These are phyloP conservation scores for Hippopotamus amphibius DNA, from an alignment of 2,113 vertebrate genomes.

Conservation along the genomic window DNA sequence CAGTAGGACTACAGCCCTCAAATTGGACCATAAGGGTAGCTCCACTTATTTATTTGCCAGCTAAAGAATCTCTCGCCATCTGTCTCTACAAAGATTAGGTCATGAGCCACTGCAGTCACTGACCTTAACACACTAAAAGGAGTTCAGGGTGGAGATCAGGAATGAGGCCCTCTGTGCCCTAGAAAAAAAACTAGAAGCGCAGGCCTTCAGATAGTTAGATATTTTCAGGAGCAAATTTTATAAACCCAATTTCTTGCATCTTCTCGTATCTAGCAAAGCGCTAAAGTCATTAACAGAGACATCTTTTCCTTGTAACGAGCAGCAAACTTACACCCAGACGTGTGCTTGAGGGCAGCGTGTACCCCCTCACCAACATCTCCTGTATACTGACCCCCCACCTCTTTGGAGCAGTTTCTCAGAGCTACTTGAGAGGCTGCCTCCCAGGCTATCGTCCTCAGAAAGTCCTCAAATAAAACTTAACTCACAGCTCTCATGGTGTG, in stretches of 20 bases:
- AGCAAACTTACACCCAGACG: neutral
- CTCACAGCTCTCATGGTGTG: neutral
- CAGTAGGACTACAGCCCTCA: constrained; percentile 49
- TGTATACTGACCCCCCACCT: neutral
- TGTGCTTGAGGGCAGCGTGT: neutral
- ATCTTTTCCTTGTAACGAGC: neutral
- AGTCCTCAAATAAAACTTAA: neutral
- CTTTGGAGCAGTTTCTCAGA: neutral
- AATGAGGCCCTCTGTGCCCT: neutral
- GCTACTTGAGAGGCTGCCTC: neutral
- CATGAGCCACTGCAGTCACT: neutral
- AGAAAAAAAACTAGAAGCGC: neutral
- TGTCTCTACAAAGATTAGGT: neutral
- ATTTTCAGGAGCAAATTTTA: neutral
- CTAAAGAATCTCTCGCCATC: neutral
- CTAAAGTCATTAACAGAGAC: neutral
- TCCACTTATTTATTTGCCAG: neutral
- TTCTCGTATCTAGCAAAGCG: neutral
- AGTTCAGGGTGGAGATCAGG: neutral
- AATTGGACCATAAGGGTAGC: constrained; percentile 6
- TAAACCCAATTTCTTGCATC: neutral
- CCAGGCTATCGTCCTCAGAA: neutral
- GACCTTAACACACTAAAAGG: neutral
- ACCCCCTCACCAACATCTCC: neutral
- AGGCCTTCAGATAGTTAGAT: neutral